A percentile compares a stretch with the other conserved stretches of the same genome.
phyloP scores from a whole-genome alignment of 2,113 vertebrate genomes.

The Bucco capensis region DNA sequence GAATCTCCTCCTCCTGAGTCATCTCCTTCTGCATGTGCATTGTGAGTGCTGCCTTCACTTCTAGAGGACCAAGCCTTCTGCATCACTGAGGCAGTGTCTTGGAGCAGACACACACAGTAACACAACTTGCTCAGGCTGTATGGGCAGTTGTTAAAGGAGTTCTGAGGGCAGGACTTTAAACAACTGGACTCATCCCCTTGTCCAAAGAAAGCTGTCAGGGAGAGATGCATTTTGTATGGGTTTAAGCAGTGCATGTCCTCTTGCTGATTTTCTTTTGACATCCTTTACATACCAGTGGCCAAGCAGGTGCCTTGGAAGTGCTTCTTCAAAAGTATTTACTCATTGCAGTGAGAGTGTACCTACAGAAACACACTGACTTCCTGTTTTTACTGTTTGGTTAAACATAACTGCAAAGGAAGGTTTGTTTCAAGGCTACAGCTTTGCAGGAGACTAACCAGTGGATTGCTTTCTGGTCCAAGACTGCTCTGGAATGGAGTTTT shows the following conservation, averaged over 20 bases:
- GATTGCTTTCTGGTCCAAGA: not conserved
- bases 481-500: not conserved
- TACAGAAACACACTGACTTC: not conserved
- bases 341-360: not conserved
- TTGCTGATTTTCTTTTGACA: not conserved
- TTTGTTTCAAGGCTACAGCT: not conserved
- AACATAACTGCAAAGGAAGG: not conserved
- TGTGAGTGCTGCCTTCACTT: fast-evolving
- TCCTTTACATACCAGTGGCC: not conserved
- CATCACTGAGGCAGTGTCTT: not conserved
- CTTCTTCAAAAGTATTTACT: not conserved
- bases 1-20: not conserved
- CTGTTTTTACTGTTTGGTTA: not conserved
- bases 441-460: not conserved
- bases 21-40: fast-evolving
- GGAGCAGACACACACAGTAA: not conserved
- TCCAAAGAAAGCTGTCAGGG: not conserved
- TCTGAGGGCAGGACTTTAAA: not conserved
- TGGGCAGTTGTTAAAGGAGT: not conserved
- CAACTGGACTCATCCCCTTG: not conserved
- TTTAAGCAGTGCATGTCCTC: not conserved
- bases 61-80: not conserved
- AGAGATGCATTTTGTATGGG: not conserved
- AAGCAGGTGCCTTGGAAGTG: not conserved
- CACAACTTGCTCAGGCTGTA: not conserved